Evolutionary conservation across 2,797 vertebrate species (phyloP).

Genomic region (Danio choprae): DNA sequence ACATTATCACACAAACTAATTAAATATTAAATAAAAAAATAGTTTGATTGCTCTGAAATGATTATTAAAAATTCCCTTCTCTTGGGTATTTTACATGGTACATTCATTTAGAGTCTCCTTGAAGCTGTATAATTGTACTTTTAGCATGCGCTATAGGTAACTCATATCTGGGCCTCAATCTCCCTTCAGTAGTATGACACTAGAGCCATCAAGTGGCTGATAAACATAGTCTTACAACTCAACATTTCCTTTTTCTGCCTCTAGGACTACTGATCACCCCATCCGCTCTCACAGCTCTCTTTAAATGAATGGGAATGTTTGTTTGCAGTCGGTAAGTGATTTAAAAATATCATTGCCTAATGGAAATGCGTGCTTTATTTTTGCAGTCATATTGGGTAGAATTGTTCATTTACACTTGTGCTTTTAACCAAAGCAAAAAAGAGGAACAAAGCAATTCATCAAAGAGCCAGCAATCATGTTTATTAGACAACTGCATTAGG

Average conservation of each 20-base stretch:
- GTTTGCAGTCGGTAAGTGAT: background rate
- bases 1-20: background rate
- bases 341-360: too few relatives aligned
- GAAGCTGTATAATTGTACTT: constrained; percentile 3
- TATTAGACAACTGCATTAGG: too few relatives aligned
- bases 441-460: too few relatives aligned
- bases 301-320: background rate
- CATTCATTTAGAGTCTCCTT: constrained; percentile 22
- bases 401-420: too few relatives aligned
- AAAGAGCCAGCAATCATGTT: background rate
- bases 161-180: background rate
- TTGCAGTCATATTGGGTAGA: too few relatives aligned
- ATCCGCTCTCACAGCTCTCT: background rate
- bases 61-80: constrained; percentile 28
- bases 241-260: background rate
- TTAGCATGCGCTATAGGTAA: background rate
- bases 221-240: background rate
- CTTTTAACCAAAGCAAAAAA: too few relatives aligned
- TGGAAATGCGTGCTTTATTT: too few relatives aligned
- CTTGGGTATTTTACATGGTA: constrained; percentile 32
- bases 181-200: constrained; percentile 26
- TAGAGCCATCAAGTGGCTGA: constrained; percentile 60
- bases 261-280: background rate
- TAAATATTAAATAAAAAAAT: constrained; percentile 28
- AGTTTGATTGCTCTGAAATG: constrained; percentile 11